Evolutionary conservation across 1,140 invertebrate species (phyloP).

Genomic region (Zaprionus ornatus): DNA sequence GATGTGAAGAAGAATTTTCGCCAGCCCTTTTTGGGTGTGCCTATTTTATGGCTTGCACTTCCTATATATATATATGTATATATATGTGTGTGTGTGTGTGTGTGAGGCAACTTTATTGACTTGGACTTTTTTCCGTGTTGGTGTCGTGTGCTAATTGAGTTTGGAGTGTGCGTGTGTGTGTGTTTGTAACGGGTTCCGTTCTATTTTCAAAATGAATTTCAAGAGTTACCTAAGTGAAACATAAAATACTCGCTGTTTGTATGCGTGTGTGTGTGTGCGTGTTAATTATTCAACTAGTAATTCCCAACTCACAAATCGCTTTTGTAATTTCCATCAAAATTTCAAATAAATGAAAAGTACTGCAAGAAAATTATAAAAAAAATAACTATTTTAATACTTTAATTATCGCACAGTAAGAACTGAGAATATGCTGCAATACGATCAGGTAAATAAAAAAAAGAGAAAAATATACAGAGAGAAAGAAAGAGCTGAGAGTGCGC

Average conservation of each 20-base stretch:
- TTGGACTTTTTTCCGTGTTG: constrained; percentile 9
- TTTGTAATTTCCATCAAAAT: constrained; percentile 48
- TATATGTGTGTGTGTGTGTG: constrained; percentile 14
- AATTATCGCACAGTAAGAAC: constrained; percentile 35
- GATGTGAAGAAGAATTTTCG: not conserved
- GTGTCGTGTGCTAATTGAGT: constrained; percentile 45
- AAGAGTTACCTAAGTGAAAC: not conserved
- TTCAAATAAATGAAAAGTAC: constrained; percentile 23
- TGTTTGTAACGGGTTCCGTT: constrained; percentile 9
- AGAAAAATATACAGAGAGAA: not conserved
- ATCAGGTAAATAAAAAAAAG: constrained; percentile 55
- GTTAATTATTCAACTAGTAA: constrained; percentile 10
- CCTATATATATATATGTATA: constrained; percentile 5
- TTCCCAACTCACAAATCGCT: constrained; percentile 1
- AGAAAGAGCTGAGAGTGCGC: not conserved
- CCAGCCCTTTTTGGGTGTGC: constrained; percentile 38
- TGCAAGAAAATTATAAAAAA: constrained; percentile 27
- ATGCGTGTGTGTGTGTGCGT: constrained; percentile 26
- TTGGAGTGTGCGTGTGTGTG: constrained; percentile 14
- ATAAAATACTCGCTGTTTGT: not conserved
- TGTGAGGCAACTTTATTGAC: constrained; percentile 30
- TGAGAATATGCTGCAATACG: constrained; percentile 60
- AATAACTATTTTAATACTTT: constrained; percentile 16
- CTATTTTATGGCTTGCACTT: constrained; percentile 48
- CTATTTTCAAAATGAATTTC: not conserved